Base-by-base conservation (phyloP, 2,888 invertebrate species). In the Pseudococcus viburni region DNA sequence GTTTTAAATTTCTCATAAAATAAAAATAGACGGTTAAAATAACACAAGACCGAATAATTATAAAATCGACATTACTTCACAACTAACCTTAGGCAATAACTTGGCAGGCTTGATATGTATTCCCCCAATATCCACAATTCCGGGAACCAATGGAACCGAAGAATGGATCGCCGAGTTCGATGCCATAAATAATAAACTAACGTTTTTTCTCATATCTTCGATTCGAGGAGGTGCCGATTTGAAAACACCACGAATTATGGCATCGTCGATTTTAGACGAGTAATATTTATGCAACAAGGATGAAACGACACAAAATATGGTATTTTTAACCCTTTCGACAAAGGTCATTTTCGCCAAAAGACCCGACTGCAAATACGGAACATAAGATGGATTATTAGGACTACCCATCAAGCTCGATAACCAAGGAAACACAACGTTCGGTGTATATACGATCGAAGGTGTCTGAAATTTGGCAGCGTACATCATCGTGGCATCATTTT, bases 131-230 rank as follows among this genome's bases (percentile, higher is more conserved):
- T 85, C 19, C 8, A 85, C 77, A 11, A 85, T 39, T 33, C 26
- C 88, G 3, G 88, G 88, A 8, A 88, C 88, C 12, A 85, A 33
- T 0, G 88, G 88, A 7, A 83, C 19, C 0, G 48, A 64, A n/a
- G 48, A 19, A 12, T 84, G 46, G 4, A 84, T 15, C 22, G 17
- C 64, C 17, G 19, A 42, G 39, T 88, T 68, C n/a, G 85, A 12
- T n/a, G 68, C 22, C 8, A 46, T 68, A 59, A 88, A 85, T 3
- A 88, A 12, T 1, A 88, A n/a, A 12, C 85, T 85, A n/a, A 73
- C 68, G 22, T 85, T 84, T 22, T 42, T 19, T 1, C 73, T 48
- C 17, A 73, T 33, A 12, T 88, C 73, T 12, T 68, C 9, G n/a
- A 88, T 5, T 33, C 26, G 26, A 15, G 85, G 84, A n/a, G 48